Evolutionary conservation across 2,113 vertebrate genomes (phyloP), one percentile per base, ranked within the genome.

Genomic region (Salminus brasiliensis): DNA sequence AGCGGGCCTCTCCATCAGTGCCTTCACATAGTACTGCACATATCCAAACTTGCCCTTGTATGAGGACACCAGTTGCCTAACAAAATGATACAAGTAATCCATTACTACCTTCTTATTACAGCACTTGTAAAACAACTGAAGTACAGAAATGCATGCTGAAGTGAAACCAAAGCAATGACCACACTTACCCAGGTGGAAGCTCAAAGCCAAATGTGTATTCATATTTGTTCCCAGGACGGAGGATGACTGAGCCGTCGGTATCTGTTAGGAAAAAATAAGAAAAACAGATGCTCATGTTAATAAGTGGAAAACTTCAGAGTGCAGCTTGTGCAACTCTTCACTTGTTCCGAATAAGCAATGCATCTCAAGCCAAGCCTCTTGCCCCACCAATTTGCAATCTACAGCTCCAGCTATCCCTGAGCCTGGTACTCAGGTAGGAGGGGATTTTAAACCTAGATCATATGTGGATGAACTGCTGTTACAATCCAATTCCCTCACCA

Each of bases 41-140:
- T 81, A 91, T 5, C 95, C 95, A 0, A 96, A 96, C 74, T 96
- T 96, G 0, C 95, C 95, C 67, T 95, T 93, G 89, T 95, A 96
- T 0, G 93, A 93, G 34, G 95, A 94, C 39, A 95, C 95, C 59
- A 96, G 72, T 0, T 94, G 94, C 59, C 95, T 96, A 57, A n/a
- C 0, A 41, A 71, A 47, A 3, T 3, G 7, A 30, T 1, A 5
- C 7, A 10, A 29, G 2, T 15, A 12, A n/a, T 18, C 7, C 21
- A 62, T 55, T 68, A 74, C 0, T 25, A 27, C 11, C 2, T 16
- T 4, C 30, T 53, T 41, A 36, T 0, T 49, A 13, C 2, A 57
- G 23, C 10, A 47, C 21, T 21, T 47, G 9, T 16, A 74, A 8
- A 0, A 36, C 4, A 71, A 29, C 16, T 0, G 9, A 36, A 9